These are phyloP conservation scores for Tragelaphus buxtoni DNA, from an alignment of 2,113 vertebrate species.

Conservation along the genomic window DNA sequence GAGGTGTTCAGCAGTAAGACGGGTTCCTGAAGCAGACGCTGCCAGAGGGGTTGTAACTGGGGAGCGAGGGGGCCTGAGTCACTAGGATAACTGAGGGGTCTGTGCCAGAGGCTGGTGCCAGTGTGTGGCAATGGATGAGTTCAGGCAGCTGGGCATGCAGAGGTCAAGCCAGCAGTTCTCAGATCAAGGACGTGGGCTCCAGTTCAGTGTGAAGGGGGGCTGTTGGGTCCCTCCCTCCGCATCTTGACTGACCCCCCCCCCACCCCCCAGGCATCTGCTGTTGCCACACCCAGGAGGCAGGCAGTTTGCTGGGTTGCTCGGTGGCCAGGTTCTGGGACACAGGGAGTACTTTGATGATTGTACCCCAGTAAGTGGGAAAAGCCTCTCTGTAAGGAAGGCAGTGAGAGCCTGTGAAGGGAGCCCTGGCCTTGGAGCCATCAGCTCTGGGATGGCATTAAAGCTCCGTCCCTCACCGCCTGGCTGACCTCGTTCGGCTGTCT, in stretches of 20 bases:
- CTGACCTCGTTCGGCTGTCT: neutral
- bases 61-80: neutral
- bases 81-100: neutral
- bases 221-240: neutral
- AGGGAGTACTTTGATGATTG: neutral
- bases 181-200: neutral
- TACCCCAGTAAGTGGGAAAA: neutral
- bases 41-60: neutral
- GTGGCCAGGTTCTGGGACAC: neutral
- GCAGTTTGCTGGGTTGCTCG: neutral
- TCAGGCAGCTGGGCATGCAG: neutral
- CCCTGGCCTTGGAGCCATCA: neutral
- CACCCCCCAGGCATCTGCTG: neutral
- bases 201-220: neutral
- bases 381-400: neutral
- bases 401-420: neutral
- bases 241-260: neutral
- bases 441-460: neutral
- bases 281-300: neutral
- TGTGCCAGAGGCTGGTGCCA: neutral
- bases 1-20: neutral
- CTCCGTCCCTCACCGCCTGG: neutral
- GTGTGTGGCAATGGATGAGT: neutral
- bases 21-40: neutral
- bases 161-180: neutral